Evolutionary conservation across 2,888 invertebrate species (phyloP), one percentile per base, ranked within the genome.

Genomic region (Spodoptera picta): DNA sequence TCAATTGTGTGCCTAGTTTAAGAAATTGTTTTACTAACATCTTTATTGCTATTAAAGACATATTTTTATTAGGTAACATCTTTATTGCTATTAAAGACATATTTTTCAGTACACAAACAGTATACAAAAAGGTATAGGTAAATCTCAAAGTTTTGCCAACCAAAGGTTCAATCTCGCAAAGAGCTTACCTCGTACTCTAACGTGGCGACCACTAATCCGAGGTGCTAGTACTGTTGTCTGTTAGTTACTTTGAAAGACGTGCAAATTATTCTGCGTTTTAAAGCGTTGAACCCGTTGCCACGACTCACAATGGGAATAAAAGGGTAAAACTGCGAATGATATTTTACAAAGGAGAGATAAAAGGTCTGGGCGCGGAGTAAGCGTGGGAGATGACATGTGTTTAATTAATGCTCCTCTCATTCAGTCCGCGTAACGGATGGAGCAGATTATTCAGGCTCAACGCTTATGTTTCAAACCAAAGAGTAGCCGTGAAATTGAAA

Each of bases 311-410:
- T 77, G 66, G 69, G 70, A 73, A 77, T 79, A 71, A 79, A 81
- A 75, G 66, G 77, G 77, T 69, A 65, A 51, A 69, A 71, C 70
- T 70, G 76, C 69, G 78, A 82, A 72, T 79, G 69, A 81, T 81
- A 81, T 83, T 83, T 79, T 76, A 81, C 77, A 86, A 83, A 85
- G 78, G 73, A 79, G 60, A 75, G 78, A 83, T 82, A 81, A 84
- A 83, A 75, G 80, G 78, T 60, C 73, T 59, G 69, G 65, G 73
- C 74, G 64, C 65, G 65, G 67, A 60, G 63, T 60, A 23, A 67
- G 84, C 87, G 87, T 87, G 86, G 85, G 87, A 87, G 77, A 85
- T 87, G 87, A 86, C 88, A 89, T 81, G 81, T 87, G 87, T 83
- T 84, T 87, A 88, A 89, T 88, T 88, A 88, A 86, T 84, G 83